Evolutionary conservation across 1,140 invertebrate genomes (phyloP).

Genomic region (Leptinotarsa lineolata): DNA sequence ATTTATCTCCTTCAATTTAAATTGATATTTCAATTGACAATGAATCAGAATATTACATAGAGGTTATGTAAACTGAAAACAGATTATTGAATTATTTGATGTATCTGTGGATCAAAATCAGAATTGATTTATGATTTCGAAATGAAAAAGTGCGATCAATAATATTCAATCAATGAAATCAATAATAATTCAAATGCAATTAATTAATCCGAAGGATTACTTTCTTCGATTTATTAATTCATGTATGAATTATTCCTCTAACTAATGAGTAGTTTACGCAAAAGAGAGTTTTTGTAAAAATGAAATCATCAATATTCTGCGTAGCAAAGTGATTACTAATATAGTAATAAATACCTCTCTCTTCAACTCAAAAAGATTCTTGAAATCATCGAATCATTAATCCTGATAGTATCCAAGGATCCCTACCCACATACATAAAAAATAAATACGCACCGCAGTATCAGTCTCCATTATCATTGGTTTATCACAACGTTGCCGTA

Average conservation of each 20-base stretch:
- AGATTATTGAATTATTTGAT: too few species aligned
- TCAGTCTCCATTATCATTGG: constrained; percentile 28
- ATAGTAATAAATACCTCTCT: not conserved
- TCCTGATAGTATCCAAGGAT: not conserved
- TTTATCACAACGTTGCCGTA: not conserved
- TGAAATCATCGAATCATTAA: not conserved
- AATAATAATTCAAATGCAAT: too few species aligned
- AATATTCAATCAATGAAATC: too few species aligned
- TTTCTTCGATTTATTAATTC: not conserved
- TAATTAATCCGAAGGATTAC: not conserved
- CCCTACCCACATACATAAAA: not conserved
- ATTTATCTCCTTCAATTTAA: too few species aligned
- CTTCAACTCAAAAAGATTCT: not conserved
- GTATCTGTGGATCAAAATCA: too few species aligned
- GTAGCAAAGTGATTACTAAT: constrained; percentile 1
- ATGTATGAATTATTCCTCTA: not conserved
- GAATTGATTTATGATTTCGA: too few species aligned
- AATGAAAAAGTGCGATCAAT: too few species aligned
- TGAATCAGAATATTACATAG: too few species aligned
- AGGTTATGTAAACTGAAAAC: too few species aligned
- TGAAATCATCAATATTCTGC: not conserved
- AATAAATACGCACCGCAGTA: constrained; percentile 24
- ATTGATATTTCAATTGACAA: too few species aligned
- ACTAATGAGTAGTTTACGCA: too few species aligned
- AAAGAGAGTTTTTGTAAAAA: not conserved